Conservation (phyloP, 1,140 invertebrate genomes). For the Drosophila lacteicornis region DNA sequence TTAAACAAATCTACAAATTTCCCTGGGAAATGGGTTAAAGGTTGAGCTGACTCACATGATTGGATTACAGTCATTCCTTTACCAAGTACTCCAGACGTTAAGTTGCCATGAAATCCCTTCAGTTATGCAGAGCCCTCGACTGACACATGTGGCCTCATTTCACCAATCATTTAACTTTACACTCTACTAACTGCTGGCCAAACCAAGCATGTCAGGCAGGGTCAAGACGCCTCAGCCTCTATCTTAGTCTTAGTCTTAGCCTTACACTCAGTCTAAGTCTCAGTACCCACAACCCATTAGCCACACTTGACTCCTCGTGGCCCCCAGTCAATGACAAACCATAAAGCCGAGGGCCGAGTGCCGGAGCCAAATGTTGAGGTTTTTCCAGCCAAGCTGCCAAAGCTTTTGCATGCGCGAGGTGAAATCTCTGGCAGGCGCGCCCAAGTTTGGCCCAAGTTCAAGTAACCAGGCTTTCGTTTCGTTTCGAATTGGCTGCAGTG, state of each 20-base stretch:
- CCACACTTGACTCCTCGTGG: conserved; percentile 50
- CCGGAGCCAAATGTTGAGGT: conserved; percentile 33
- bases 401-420: conserved; percentile 41
- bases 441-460: conserved; percentile 54
- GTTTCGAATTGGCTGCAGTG: conserved; percentile 35
- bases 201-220: conserved; percentile 72
- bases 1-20: background rate
- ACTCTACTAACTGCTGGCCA: conserved; percentile 72
- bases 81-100: conserved; percentile 6
- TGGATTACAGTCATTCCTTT: conserved; percentile 22
- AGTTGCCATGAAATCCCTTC: conserved; percentile 35
- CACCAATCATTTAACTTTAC: conserved; percentile 81
- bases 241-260: background rate
- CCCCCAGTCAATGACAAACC: conserved; percentile 48
- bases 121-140: conserved; percentile 30
- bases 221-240: conserved; percentile 48
- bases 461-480: conserved; percentile 49
- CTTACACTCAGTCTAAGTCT: background rate
- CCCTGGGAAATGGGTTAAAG: background rate
- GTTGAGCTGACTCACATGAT: conserved; percentile 20
- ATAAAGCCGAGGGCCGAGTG: conserved; percentile 19
- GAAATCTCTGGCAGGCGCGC: conserved; percentile 56
- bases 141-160: conserved; percentile 70
- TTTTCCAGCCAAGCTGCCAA: conserved; percentile 27
- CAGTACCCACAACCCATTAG: conserved; percentile 31